A percentile compares a stretch with the other conserved stretches of the same genome.
phyloP scores from a whole-genome alignment of 2,797 vertebrate genomes.

The Poeciliopsis paucimaculata region DNA sequence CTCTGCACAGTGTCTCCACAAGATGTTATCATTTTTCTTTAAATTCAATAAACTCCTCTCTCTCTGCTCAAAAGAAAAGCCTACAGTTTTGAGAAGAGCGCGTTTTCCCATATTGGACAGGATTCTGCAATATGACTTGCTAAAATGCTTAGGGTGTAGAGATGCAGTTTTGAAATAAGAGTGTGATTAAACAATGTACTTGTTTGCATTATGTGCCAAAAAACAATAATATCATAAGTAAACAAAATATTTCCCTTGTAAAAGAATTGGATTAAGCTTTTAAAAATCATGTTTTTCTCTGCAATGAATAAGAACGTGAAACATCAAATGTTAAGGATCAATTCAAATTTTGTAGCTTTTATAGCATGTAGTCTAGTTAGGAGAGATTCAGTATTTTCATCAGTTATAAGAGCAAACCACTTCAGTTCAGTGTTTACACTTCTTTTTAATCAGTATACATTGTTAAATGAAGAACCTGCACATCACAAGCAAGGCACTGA shows the following conservation, averaged over 20 bases:
- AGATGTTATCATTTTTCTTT: slow-evolving; percentile 75
- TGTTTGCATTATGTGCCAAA: slow-evolving; percentile 55
- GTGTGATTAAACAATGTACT: slow-evolving; percentile 52
- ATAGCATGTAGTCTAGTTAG: background rate
- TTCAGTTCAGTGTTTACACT: slow-evolving; percentile 21
- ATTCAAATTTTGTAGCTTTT: slow-evolving; percentile 7
- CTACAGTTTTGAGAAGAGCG: slow-evolving; percentile 60
- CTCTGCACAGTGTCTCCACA: slow-evolving; percentile 67
- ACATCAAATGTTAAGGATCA: background rate
- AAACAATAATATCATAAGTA: slow-evolving; percentile 30
- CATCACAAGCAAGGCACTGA: slow-evolving; percentile 19
- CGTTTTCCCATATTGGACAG: slow-evolving; percentile 45
- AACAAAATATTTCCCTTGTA: slow-evolving; percentile 20
- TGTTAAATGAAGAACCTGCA: slow-evolving; percentile 5
- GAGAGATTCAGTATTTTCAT: background rate
- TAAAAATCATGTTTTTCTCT: slow-evolving; percentile 11
- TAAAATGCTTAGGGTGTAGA: slow-evolving; percentile 38
- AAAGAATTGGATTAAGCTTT: slow-evolving; percentile 18
- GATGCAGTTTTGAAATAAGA: slow-evolving; percentile 39
- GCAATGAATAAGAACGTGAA: slow-evolving; percentile 21
- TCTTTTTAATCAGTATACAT: background rate
- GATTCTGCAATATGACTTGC: slow-evolving; percentile 50
- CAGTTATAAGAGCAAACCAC: slow-evolving; percentile 12
- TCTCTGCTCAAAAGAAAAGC: slow-evolving; percentile 57
- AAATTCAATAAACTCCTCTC: slow-evolving; percentile 72